These are phyloP conservation scores for Pteropus alecto DNA, from an alignment of 2,113 vertebrate species.

Conservation along the genomic window DNA sequence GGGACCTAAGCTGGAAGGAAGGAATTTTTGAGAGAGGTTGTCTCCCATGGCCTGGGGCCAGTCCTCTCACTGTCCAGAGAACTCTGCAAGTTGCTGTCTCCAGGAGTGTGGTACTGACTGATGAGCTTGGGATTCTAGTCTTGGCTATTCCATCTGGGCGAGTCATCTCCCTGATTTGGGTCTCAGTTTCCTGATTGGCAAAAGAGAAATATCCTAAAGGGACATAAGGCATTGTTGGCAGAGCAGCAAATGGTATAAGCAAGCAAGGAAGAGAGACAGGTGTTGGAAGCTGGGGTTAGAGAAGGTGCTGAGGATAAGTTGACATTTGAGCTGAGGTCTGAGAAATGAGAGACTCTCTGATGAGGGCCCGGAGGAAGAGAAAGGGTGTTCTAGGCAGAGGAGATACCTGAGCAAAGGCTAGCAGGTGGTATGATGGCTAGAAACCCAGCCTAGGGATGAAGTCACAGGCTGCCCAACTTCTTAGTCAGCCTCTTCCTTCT, in stretches of 20 bases:
- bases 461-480: constrained; percentile 25
- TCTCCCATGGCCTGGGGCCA: not conserved
- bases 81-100: not conserved
- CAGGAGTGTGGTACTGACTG: not conserved
- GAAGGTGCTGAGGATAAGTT: not conserved
- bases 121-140: not conserved
- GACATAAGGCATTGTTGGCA: not conserved
- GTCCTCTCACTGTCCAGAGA: not conserved
- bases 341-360: not conserved
- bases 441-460: constrained; percentile 41
- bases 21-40: not conserved
- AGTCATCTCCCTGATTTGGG: not conserved
- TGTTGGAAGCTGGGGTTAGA: not conserved
- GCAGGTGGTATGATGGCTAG: not conserved
- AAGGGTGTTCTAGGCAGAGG: not conserved
- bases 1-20: not conserved
- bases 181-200: constrained; percentile 10
- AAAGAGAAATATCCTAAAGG: constrained; percentile 6
- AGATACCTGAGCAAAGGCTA: not conserved
- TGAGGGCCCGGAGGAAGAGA: not conserved
- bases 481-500: not conserved
- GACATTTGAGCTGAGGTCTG: not conserved
- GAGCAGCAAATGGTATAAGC: not conserved
- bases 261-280: not conserved
- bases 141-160: not conserved